Evolutionary conservation across 2,888 invertebrate genomes (phyloP), one percentile per base, ranked within the genome.

Genomic region (Nematopogon swammerdamellus): DNA sequence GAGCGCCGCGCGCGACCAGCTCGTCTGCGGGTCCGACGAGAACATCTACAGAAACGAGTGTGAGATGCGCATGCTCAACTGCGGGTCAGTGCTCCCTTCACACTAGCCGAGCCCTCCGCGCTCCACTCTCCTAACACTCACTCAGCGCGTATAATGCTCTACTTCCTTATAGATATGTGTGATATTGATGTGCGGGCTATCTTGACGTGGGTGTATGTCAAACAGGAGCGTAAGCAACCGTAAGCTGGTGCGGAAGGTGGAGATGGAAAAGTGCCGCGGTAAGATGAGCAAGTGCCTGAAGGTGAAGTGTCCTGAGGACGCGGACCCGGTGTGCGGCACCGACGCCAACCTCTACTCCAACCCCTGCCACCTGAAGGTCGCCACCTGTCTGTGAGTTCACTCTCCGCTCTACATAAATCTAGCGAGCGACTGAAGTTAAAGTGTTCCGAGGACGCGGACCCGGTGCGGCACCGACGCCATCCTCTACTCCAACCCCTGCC

Each of bases 21-120:
- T 87, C 10, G 88, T 92, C 2, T 96, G 96, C 60, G 95, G 94
- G 3, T 92, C 91, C 1, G 95, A 96, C 68, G 92, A 92, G 51
- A 91, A 87, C 63, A 84, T 95, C 52, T 96, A 96, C 71, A 84
- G 87, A 55, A 93, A 88, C 61, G 89, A 92, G 59, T 96, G 96
- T 62, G 92, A 95, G 65, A 84, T 96, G 74, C 88, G 88, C 66
- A 87, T 93, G 85, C 81, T 93, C 19, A 93, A 92, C 65, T 94
- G 93, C 70, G 93, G 93, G 92, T 93, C 65, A 81, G 84, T 58
- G 19, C 18, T 10, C 10, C 18, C 17, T n/a, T n/a, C n/a, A n/a
- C n/a, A n/a, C n/a, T n/a, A n/a, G n/a, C n/a, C n/a, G n/a, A n/a
- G n/a, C n/a, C n/a, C n/a, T n/a, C n/a, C n/a, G n/a, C n/a, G n/a